phyloP scores from a whole-genome alignment of 35 echinoderm and acorn worm genomes.

The Chiridota heheva region DNA sequence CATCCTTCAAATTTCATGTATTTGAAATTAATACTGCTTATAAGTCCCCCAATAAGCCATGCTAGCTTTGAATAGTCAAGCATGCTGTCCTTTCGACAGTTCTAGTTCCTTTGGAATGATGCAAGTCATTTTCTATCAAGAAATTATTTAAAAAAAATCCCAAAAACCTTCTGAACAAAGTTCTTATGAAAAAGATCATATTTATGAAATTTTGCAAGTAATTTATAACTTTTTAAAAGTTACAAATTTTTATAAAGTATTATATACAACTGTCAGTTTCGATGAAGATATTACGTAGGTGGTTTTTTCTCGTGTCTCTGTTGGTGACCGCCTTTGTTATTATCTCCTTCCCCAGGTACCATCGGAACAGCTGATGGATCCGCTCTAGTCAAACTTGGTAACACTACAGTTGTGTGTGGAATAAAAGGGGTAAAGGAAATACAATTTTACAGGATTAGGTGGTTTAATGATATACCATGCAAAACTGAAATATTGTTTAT shows the following conservation, averaged over 20 bases:
- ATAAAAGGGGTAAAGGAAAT: slow-evolving; percentile 82
- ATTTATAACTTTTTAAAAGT: too few relatives aligned
- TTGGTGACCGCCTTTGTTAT: neutral
- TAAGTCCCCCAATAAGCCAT: too few relatives aligned
- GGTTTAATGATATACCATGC: neutral
- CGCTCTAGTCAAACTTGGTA: slow-evolving; percentile 85
- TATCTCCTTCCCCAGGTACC: slow-evolving; percentile 52
- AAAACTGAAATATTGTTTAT: neutral
- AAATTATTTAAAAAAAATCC: too few relatives aligned
- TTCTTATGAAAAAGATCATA: too few relatives aligned
- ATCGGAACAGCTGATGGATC: slow-evolving; percentile 79
- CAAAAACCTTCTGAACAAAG: too few relatives aligned
- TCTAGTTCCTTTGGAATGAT: too few relatives aligned
- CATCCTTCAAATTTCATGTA: too few relatives aligned
- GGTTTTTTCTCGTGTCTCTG: neutral
- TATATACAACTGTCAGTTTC: neutral
- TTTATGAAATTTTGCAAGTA: too few relatives aligned
- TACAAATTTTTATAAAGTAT: neutral
- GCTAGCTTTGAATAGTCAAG: too few relatives aligned
- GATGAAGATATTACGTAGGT: neutral
- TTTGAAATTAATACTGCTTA: too few relatives aligned
- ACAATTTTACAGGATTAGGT: neutral
- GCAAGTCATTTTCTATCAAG: too few relatives aligned
- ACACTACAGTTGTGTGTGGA: slow-evolving; percentile 86
- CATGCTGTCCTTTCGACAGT: too few relatives aligned